These are phyloP conservation scores for Drosophila gaucha DNA, from an alignment of 2,888 invertebrate genomes.

Conservation along the genomic window DNA sequence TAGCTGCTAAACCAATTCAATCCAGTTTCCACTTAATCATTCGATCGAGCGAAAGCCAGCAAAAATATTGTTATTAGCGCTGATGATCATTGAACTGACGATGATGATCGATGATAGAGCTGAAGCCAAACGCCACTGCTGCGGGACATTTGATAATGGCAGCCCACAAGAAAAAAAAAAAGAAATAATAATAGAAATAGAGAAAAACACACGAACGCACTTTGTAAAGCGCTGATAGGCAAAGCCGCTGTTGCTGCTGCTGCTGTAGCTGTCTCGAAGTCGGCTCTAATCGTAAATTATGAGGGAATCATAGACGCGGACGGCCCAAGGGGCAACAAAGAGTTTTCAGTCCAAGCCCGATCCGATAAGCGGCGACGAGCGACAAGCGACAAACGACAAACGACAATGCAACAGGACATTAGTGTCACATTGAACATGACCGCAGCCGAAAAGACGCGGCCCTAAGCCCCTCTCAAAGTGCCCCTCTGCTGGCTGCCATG, in stretches of 20 bases:
- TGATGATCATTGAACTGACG: constrained; percentile 8
- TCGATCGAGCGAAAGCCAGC: constrained; percentile 62
- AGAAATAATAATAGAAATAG: constrained; percentile 4
- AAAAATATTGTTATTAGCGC: constrained; percentile 71
- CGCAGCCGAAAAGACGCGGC: constrained; percentile 38
- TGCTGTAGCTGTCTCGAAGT: not conserved
- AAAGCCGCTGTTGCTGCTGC: constrained; percentile 19
- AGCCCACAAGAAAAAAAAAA: not conserved
- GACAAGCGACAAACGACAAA: constrained; percentile 47
- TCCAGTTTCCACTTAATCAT: constrained; percentile 68
- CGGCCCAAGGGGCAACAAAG: constrained; percentile 33
- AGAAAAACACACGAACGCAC: constrained; percentile 60
- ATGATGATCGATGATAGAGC: constrained; percentile 7
- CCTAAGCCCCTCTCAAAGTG: constrained; percentile 4
- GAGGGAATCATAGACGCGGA: constrained; percentile 53
- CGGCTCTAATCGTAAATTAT: constrained; percentile 71
- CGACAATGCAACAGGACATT: constrained; percentile 76
- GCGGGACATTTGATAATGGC: constrained; percentile 45
- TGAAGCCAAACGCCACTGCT: constrained; percentile 4
- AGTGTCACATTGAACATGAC: constrained; percentile 77
- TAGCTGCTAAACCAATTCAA: constrained; percentile 52
- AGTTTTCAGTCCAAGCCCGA: constrained; percentile 31
- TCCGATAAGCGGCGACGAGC: constrained; percentile 54
- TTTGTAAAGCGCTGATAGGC: constrained; percentile 52
- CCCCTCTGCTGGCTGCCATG: constrained; percentile 20